Base-by-base conservation (phyloP, 2,797 vertebrate species). In the Helarctos malayanus region DNA sequence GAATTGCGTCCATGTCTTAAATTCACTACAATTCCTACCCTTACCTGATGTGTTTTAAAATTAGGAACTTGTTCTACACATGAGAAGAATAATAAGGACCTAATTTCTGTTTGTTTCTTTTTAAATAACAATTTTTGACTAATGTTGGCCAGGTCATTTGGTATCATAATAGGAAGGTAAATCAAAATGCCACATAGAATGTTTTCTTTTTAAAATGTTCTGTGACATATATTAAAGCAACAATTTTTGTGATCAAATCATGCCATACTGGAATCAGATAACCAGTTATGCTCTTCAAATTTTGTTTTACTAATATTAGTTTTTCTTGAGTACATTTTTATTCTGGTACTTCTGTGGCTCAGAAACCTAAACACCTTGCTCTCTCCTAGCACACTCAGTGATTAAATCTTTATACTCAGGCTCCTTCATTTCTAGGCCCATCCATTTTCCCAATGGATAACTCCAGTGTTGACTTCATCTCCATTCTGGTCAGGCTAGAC, bases 11-110 rank as follows among this genome's bases (percentile, higher is more conserved):
- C 38, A 10, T 45, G 25, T 47, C n/a, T 76, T 57, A 68, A 84
- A 54, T 57, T 49, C 14, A 89, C 35, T 86, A 29, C 5, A 71
- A 8, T 94, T 59, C 41, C 25, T 52, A 45, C 19, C n/a, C 15
- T 78, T 88, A 49, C 61, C 32, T 79, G 92, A 71, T 41, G 27
- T 5, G 18, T 54, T 92, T 68, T 89, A 79, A 94, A 97, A 91
- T 41, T 25, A 41, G 16, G 23, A 92, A 47, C 41, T 81, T 35
- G 54, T 45, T 92, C 56, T 38, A 32, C 27, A 73, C 5, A n/a
- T 86, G 25, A 94, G 47, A 91, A 8, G 69, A 90, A 92, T 32
- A 88, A 80, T 78, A 91, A 75, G 10, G 8, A 25, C 19, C 13
- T 38, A 71, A 75, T 82, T 85, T 57, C 45, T 84, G 29, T 52